phyloP scores from a whole-genome alignment of 2,888 invertebrate genomes.

The Cosmia pyralina region DNA sequence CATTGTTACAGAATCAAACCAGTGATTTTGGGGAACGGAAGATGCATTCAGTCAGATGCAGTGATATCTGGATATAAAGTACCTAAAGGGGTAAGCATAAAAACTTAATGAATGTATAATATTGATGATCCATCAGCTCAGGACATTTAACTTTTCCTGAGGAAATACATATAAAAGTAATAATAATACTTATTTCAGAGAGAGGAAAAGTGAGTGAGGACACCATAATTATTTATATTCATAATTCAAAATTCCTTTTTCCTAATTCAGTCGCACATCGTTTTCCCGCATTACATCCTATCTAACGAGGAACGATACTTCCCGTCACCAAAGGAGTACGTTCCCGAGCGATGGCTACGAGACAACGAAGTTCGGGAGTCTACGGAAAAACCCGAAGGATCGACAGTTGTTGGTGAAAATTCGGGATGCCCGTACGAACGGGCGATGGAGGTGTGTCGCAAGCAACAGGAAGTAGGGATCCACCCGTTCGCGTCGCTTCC shows the following conservation, averaged over 20 bases:
- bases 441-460: slow-evolving; percentile 74
- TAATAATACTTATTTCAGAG: background rate
- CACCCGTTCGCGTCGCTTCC: slow-evolving; percentile 94
- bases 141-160: background rate
- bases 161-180: background rate
- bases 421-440: slow-evolving; percentile 58
- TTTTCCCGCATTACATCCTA: slow-evolving; percentile 94
- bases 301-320: slow-evolving; percentile 94
- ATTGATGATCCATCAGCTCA: background rate
- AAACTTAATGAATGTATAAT: background rate
- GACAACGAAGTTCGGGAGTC: slow-evolving; percentile 71
- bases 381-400: slow-evolving; percentile 51
- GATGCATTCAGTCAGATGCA: slow-evolving; percentile 93
- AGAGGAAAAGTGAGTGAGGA: slow-evolving; percentile 5
- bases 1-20: slow-evolving; percentile 92
- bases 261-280: slow-evolving; percentile 92
- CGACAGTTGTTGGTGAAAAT: slow-evolving; percentile 17
- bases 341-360: slow-evolving; percentile 95
- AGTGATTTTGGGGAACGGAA: slow-evolving; percentile 94
- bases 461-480: slow-evolving; percentile 90
- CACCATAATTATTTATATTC: background rate
- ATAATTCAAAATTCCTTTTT: slow-evolving; percentile 15
- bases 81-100: slow-evolving; percentile 93
- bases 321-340: slow-evolving; percentile 92
- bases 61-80: slow-evolving; percentile 94